Evolutionary conservation across 1,140 invertebrate species (phyloP).

Genomic region (Zaprionus davidi): DNA sequence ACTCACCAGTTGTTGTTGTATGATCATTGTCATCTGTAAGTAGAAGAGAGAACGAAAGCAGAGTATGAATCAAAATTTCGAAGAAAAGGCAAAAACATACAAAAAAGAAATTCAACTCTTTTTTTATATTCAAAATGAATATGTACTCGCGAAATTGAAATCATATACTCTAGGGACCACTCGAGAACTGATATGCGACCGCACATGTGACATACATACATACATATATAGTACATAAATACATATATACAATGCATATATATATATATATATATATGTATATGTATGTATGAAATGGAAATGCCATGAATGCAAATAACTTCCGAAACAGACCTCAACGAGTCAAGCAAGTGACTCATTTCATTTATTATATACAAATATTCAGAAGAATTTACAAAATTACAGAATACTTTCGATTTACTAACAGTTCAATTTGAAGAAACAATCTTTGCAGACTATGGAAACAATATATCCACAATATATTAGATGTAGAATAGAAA

Average conservation of each 20-base stretch:
- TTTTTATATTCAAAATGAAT: not conserved
- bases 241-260: not conserved
- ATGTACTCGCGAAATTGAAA: not conserved
- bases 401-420: too few species aligned
- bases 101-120: not conserved
- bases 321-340: not conserved
- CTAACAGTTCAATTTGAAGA: too few species aligned
- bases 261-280: not conserved
- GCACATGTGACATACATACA: too few species aligned
- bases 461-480: too few species aligned
- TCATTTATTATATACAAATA: too few species aligned
- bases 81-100: not conserved
- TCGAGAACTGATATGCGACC: not conserved
- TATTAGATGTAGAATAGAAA: too few species aligned
- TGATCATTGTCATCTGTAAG: conserved; percentile 24
- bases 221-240: not conserved
- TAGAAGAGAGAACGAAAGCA: not conserved
- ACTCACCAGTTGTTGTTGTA: conserved; percentile 65
- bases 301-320: not conserved
- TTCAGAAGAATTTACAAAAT: too few species aligned
- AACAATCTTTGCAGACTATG: too few species aligned
- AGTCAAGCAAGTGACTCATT: not conserved
- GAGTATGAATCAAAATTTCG: not conserved
- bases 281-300: not conserved
- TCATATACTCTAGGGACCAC: not conserved